Base-by-base conservation (phyloP, 2,888 invertebrate species). In the Agrilus biguttatus region DNA sequence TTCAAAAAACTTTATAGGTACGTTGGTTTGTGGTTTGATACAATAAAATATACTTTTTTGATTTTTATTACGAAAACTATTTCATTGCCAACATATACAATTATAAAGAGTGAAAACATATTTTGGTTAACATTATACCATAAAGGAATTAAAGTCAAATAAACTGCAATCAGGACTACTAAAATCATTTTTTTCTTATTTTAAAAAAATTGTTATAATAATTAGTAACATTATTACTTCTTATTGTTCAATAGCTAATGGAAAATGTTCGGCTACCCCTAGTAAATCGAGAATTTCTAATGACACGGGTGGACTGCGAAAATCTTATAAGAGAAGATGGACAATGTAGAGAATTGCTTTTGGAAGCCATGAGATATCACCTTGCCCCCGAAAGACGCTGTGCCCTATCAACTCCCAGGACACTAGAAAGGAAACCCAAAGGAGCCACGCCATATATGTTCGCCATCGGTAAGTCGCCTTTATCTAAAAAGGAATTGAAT, bases 361-460 rank as follows among this genome's bases (percentile, higher is more conserved):
- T 79, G 45, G 80, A 81, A 62, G 80, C 81, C 3, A 80, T 80
- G 78, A 72, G 78, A 50, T 81, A 80, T 55, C 81, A 81, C 58
- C 58, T 81, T 44, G 66, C 78, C 41, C 80, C 80, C 1, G 80
- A 81, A 58, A 72, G 80, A 55, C 63, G 80, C 49, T 74, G 76
- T 47, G 66, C 74, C 10, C 68, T 80, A 57, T 68, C 72, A 13
- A 77, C 74, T 7, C 70, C 75, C 39, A 63, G 80, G 41, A 80
- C 81, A 1, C 68, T 72, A 52, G 77, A 78, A 52, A 66, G 80
- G 14, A 72, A 72, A 37, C 80, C 80, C 0, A 78, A 78, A 51
- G 79, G 79, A 36, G 74, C 78, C 56, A 70, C 74, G 53, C 74
- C 79, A 0, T 80, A 80, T 51, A 62, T 80, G 28, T 80, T 80